Base-by-base conservation (phyloP, 2,113 vertebrate genomes). In the Hemibagrus wyckioides region DNA sequence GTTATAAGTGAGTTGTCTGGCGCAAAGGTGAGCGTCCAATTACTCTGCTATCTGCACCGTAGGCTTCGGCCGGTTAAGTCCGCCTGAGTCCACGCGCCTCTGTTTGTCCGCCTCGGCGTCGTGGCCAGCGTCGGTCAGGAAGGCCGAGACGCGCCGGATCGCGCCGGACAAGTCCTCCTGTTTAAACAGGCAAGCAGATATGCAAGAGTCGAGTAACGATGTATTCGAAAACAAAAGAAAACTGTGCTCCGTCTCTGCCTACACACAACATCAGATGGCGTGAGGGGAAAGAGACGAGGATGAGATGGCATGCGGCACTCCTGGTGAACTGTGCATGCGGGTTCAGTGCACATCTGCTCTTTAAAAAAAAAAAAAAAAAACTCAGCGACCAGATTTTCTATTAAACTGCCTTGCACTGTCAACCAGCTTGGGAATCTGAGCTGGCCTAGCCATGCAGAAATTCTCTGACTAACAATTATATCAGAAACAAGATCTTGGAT, bases 21-120 rank as follows among this genome's bases (percentile, higher is more conserved):
- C 96, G 96, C 97, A 96, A 98, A 99, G 97, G 98, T 99, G 97
- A 99, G 97, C 96, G 96, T 99, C 97, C 97, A 98, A 98, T 97
- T 98, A 99, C 96, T 97, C 95, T 95, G 96, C 96, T 95, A 95
- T 97, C 95, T 97, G 96, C 97, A 97, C 97, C 97, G 97, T 95
- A 95, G 95, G 95, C 96, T 95, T 97, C 96, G 96, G 95, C 95
- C 95, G 95, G 95, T 96, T 96, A 95, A 93, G 94, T 96, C 95
- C 90, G 81, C 82, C 90, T 73, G 94, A 94, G 94, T 95, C 95
- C 90, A 91, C 93, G 94, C 93, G 87, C 93, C 93, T 92, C 91
- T 94, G 92, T 95, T 96, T 96, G 96, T 97, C 96, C 94, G 94
- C 93, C 79, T 92, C 92, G 90, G 90, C 92, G 90, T 95, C 94